Evolutionary conservation across 2,888 invertebrate genomes (phyloP).

Genomic region (Rapana venosa): DNA sequence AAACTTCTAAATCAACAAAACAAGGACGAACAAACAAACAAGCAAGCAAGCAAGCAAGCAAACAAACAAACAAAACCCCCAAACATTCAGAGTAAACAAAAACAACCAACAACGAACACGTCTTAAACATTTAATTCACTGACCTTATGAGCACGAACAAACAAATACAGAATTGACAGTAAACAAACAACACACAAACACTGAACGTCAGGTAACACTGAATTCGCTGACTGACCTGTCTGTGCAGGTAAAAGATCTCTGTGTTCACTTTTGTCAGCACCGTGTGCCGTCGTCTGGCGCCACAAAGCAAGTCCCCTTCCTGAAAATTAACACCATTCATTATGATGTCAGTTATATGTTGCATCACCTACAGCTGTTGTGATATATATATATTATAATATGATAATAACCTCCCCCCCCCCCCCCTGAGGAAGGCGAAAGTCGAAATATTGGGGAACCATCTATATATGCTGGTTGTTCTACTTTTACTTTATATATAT

Average conservation of each 20-base stretch:
- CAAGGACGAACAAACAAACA: not conserved
- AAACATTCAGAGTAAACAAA: not conserved
- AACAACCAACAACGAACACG: not conserved
- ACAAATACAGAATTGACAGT: not conserved
- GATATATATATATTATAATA: too few relatives aligned
- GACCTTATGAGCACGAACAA: too few relatives aligned
- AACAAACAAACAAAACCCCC: not conserved
- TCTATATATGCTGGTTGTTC: too few relatives aligned
- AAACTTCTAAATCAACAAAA: not conserved
- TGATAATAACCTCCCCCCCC: too few relatives aligned
- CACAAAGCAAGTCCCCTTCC: constrained; percentile 53
- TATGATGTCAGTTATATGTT: too few relatives aligned
- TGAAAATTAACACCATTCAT: constrained; percentile 61
- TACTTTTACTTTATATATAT: too few relatives aligned
- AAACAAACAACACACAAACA: constrained; percentile 3
- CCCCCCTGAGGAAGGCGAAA: too few relatives aligned
- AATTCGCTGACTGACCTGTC: constrained; percentile 66
- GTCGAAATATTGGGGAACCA: too few relatives aligned
- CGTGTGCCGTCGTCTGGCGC: constrained; percentile 66
- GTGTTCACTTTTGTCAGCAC: constrained; percentile 69
- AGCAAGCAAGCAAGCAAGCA: not conserved
- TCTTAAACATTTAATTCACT: too few relatives aligned
- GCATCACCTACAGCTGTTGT: too few relatives aligned
- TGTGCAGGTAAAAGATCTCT: constrained; percentile 72
- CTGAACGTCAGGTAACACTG: not conserved